Percentiles rank a stretch among this genome's conserved stretches.
phyloP scores from a whole-genome alignment of 2,888 invertebrate species.

The Oscheius sp. region DNA sequence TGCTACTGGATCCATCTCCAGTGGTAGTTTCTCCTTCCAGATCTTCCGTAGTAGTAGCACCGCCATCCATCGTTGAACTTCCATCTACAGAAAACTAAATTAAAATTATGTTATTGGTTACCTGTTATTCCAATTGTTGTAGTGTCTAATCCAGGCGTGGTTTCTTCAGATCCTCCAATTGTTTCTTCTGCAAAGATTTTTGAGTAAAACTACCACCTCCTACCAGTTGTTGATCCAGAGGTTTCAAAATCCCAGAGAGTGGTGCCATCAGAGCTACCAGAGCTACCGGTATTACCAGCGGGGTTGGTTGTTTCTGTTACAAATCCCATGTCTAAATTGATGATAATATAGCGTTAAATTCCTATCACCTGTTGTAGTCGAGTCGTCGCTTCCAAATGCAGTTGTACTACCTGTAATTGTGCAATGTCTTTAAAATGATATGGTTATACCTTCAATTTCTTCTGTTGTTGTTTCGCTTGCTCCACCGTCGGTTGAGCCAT shows the following conservation, averaged over 20 bases:
- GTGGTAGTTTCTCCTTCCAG: background rate
- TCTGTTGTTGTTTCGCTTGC: background rate
- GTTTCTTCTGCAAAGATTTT: too few relatives aligned
- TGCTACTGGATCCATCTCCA: background rate
- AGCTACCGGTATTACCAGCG: background rate
- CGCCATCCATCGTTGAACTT: too few relatives aligned
- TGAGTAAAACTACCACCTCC: too few relatives aligned
- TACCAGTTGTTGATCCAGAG: background rate
- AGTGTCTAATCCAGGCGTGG: background rate
- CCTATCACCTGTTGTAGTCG: background rate
- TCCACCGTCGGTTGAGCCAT: background rate
- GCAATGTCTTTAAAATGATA: too few relatives aligned
- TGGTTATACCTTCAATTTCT: background rate
- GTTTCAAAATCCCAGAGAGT: too few relatives aligned
- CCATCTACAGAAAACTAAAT: too few relatives aligned
- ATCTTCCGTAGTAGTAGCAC: background rate
- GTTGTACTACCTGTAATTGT: background rate
- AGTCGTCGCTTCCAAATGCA: background rate
- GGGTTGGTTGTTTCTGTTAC: background rate
- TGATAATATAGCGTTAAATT: background rate
- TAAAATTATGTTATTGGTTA: background rate
- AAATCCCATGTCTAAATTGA: background rate
- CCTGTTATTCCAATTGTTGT: constrained; percentile 2
- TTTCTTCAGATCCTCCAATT: background rate
- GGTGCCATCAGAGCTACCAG: background rate